A percentile compares a stretch with the other conserved stretches of the same genome.
phyloP scores from a whole-genome alignment of 2,113 vertebrate species.

The Anas platyrhynchos region DNA sequence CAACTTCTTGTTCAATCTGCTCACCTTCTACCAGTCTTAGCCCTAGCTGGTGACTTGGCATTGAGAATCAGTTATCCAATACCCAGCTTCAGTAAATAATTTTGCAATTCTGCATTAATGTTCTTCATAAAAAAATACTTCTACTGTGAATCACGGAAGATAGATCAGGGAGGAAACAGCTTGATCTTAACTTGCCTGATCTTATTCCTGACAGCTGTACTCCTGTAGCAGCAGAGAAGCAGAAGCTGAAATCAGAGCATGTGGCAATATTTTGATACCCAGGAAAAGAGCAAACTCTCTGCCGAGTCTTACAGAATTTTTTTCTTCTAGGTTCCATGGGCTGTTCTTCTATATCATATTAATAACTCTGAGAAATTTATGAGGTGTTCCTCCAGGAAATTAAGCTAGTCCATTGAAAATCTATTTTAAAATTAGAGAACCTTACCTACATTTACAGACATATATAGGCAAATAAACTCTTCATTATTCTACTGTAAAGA shows the following conservation, averaged over 20 bases:
- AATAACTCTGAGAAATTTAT: not conserved
- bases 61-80: not conserved
- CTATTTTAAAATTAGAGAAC: not conserved
- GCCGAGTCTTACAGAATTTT: not conserved
- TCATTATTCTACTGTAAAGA: not conserved
- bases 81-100: not conserved
- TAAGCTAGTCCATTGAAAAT: not conserved
- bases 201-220: not conserved
- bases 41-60: not conserved
- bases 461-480: not conserved
- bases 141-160: not conserved
- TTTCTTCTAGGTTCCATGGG: not conserved
- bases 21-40: constrained; percentile 7
- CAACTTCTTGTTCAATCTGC: constrained; percentile 39
- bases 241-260: not conserved
- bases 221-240: not conserved
- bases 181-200: not conserved
- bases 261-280: not conserved
- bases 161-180: not conserved
- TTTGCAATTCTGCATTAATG: constrained; percentile 20
- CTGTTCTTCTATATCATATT: not conserved
- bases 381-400: not conserved
- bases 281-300: not conserved
- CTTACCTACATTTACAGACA: not conserved
- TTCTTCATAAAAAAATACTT: not conserved